A percentile compares a stretch with the other conserved stretches of the same genome.
phyloP scores from a whole-genome alignment of 2,888 invertebrate genomes.

The Dyspetes luteomarginatus region DNA sequence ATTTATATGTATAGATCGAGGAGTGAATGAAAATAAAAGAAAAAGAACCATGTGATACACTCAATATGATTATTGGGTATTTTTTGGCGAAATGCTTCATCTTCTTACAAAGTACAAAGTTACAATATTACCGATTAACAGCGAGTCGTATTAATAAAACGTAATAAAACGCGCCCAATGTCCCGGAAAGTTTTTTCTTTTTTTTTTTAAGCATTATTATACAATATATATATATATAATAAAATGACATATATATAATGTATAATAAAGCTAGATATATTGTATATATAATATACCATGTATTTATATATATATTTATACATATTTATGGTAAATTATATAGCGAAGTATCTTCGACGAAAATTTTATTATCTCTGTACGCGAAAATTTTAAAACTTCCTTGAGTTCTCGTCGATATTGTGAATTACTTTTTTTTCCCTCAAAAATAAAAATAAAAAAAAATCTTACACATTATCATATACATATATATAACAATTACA shows the following conservation, averaged over 20 bases:
- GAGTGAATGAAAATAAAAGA: conserved; percentile 28
- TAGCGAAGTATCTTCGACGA: not conserved
- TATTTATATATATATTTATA: not conserved
- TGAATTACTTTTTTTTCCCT: not conserved
- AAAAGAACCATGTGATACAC: conserved; percentile 63
- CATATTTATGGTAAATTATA: not conserved
- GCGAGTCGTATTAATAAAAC: conserved; percentile 42
- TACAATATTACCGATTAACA: conserved; percentile 40
- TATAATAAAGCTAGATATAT: conserved; percentile 4
- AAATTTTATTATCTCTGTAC: not conserved
- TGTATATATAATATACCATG: not conserved
- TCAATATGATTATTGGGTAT: conserved; percentile 64
- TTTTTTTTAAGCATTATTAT: conserved; percentile 40
- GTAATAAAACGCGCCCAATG: conserved; percentile 19
- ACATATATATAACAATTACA: conserved; percentile 40
- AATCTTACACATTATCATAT: conserved; percentile 16
- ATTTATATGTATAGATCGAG: conserved; percentile 31
- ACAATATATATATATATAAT: conserved; percentile 35
- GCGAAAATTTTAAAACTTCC: not conserved
- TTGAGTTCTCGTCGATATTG: not conserved
- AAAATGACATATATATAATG: conserved; percentile 17
- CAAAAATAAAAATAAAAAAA: conserved; percentile 18
- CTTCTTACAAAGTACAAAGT: conserved; percentile 65
- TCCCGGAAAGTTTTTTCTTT: conserved; percentile 18
- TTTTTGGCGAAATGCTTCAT: conserved; percentile 57